Base-by-base conservation (phyloP, 2,113 vertebrate species). In the Pyrgilauda ruficollis region DNA sequence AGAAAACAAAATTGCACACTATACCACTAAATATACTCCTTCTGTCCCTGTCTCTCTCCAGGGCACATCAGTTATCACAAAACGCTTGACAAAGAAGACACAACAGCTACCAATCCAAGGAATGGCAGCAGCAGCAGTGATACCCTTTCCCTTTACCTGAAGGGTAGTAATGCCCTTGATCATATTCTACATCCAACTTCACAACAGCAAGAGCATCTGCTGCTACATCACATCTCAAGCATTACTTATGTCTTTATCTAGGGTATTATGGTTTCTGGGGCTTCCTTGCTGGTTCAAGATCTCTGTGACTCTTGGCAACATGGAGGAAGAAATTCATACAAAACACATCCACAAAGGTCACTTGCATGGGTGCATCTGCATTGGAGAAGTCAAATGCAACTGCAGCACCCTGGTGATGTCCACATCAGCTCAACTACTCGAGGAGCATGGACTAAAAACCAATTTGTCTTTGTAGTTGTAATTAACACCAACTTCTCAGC, bases 361-460 rank as follows among this genome's bases (percentile, higher is more conserved):
- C 18, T 13, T 22, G 33, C 11, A 13, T 1, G 23, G 33, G 37
- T 4, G 2, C 43, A 55, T 9, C 59, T 52, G n/a, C 44, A 46
- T 17, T 24, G 0, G 0, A 35, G 37, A 55, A 69, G 50, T 6
- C 58, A 64, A 33, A 62, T 0, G 0, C 6, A 4, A 46, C 55
- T 49, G 30, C 33, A 74, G 24, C 3, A 2, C 27, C 26, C 53
- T 31, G 18, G 14, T 21, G 43, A 67, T 4, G n/a, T 37, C 52
- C 53, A 21, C 17, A 73, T 24, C 30, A 88, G 58, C 31, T 82
- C 53, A 76, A 27, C 49, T 43, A 24, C 31, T 43, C 0, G 0
- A 69, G 44, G 13, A 74, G 30, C 31, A 20, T 16, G 18, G 55
- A 80, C 55, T 62, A 33, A 93, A 69, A 76, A 26, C 16, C 0